Evolutionary conservation across 2,888 invertebrate genomes (phyloP).

Genomic region (Lepetodrilus schrolli): DNA sequence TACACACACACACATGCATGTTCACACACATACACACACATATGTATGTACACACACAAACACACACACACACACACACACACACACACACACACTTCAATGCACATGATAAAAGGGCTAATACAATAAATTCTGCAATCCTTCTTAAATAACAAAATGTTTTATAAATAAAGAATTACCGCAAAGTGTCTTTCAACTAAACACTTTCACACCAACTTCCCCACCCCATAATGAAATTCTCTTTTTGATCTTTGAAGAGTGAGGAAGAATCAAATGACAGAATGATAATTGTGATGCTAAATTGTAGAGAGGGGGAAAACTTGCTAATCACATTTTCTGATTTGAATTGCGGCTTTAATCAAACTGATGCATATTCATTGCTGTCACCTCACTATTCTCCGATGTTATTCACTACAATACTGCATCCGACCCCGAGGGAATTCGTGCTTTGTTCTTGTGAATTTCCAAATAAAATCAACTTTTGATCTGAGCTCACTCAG

Average conservation of each 20-base stretch:
- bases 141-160: no score
- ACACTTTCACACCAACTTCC: background rate
- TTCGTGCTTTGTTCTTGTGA: constrained; percentile 5
- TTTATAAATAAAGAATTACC: background rate
- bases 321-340: constrained; percentile 4
- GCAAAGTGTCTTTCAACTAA: constrained; percentile 18
- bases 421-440: background rate
- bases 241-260: background rate
- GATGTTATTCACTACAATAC: background rate
- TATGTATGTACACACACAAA: no score
- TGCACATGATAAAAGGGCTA: no score
- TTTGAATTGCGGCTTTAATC: background rate
- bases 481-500: constrained; percentile 5
- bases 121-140: no score
- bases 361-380: constrained; percentile 6
- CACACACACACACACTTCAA: no score
- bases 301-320: background rate
- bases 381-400: background rate
- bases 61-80: no score
- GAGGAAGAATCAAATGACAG: background rate
- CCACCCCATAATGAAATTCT: constrained; percentile 3
- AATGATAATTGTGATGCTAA: background rate
- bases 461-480: background rate
- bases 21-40: no score
- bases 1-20: no score